Evolutionary conservation across 30 jellyfish, hydroid and myxozoan species (phyloP), one percentile per base, ranked within the genome.

Genomic region (Aurelia sp.): DNA sequence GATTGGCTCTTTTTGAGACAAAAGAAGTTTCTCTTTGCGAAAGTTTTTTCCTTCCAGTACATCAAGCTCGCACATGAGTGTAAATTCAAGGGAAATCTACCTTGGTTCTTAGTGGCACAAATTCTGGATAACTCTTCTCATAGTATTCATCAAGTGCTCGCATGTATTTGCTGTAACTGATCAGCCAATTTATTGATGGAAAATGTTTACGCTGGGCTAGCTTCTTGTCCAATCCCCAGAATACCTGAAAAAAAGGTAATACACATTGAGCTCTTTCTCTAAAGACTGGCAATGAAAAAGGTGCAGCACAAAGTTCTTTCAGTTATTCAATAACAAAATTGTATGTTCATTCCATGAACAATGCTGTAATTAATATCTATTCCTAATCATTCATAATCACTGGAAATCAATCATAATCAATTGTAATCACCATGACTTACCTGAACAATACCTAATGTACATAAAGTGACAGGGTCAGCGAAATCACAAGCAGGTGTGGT

Each of bases 401-500:
- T 37, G 10, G 4, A 5, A 37, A 37, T 37, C 50, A 37, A 37
- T 37, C 50, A 37, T 37, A 37, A 37, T 37, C 50, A 37, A 0
- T 7, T 4, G 50, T 37, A 37, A 37, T 37, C 50, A 15, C 62
- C 0, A 22, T 15, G 10, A 69, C 83, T 33, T 75, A 91, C 99
- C 97, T 96, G 99, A 1, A 96, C 98, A 81, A 96, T 86, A 86
- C 98, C 98, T 52, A 96, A 92, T 8, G 99, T 96, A 33, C 98
- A 97, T 11, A 98, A 89, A 44, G 55, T 5, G 15, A 5, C 99
- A 20, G 99, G 99, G 63, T 96, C 99, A n/a, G 98, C 97, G 78
- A 96, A 96, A 84, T 96, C 99, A 31, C 99, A 98, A 74, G 97
- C 98, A 74, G 98, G 99, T 0, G 99, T 98, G 6, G 99, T 90